Evolutionary conservation across 2,888 invertebrate species (phyloP).

Genomic region (Physocephala rufipes): DNA sequence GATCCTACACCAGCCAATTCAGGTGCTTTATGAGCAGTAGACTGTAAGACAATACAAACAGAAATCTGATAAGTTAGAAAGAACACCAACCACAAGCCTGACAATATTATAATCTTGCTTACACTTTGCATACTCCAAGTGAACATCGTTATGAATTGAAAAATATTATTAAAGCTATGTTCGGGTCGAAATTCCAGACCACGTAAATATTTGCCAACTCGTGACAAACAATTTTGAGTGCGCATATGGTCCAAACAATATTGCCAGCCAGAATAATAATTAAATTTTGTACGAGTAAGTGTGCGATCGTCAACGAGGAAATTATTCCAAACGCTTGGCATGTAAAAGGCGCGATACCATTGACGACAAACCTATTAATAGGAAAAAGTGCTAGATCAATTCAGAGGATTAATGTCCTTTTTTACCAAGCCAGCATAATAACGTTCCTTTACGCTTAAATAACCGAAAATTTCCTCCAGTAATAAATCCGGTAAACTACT

Average conservation of each 20-base stretch:
- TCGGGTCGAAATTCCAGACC: conserved; percentile 77
- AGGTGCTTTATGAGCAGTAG: conserved; percentile 49
- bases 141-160: conserved; percentile 85
- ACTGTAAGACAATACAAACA: conserved; percentile 33
- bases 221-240: conserved; percentile 75
- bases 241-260: conserved; percentile 76
- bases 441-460: conserved; percentile 74
- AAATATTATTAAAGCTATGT: conserved; percentile 82
- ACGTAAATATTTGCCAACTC: conserved; percentile 74
- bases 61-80: background rate
- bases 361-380: conserved; percentile 61
- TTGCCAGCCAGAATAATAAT: conserved; percentile 84
- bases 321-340: conserved; percentile 79
- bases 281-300: conserved; percentile 78
- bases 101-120: conserved; percentile 7
- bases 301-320: conserved; percentile 78
- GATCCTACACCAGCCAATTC: conserved; percentile 68
- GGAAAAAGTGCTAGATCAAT: background rate
- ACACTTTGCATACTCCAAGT: conserved; percentile 76
- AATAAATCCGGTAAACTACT: conserved; percentile 75
- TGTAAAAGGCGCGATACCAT: conserved; percentile 77
- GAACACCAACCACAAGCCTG: background rate
- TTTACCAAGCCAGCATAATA: conserved; percentile 80
- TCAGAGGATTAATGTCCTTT: background rate
- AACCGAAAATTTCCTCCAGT: conserved; percentile 76